These are phyloP conservation scores for Heliothis virescens DNA, from an alignment of 1,140 invertebrate genomes.

Conservation along the genomic window DNA sequence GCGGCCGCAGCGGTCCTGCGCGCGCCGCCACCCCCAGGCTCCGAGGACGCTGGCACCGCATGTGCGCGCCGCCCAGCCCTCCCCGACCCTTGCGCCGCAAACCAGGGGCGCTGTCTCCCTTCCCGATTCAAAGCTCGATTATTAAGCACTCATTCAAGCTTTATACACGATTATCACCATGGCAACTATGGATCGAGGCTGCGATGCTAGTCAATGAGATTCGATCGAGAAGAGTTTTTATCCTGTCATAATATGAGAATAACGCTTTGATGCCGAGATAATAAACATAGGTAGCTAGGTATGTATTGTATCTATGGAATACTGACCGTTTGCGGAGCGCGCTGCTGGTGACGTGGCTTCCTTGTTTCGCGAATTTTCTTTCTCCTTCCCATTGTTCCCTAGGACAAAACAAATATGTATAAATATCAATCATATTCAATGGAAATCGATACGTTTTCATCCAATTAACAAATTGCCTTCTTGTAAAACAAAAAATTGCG, in stretches of 20 bases:
- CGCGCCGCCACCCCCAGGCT: slow-evolving; percentile 63
- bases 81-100: slow-evolving; percentile 52
- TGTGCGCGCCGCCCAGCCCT: slow-evolving; percentile 58
- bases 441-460: too few relatives aligned
- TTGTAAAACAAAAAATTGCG: too few relatives aligned
- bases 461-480: too few relatives aligned
- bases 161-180: slow-evolving; percentile 49
- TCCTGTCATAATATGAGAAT: not conserved
- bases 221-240: not conserved
- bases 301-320: not conserved
- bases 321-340: slow-evolving; percentile 87
- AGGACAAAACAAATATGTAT: slow-evolving; percentile 51
- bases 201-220: slow-evolving; percentile 28
- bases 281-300: not conserved
- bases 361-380: slow-evolving; percentile 88
- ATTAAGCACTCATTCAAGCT: slow-evolving; percentile 80
- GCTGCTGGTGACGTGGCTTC: slow-evolving; percentile 90
- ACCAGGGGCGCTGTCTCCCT: slow-evolving; percentile 46
- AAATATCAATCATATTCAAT: too few relatives aligned
- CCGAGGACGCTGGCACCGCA: slow-evolving; percentile 63
- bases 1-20: slow-evolving; percentile 68
- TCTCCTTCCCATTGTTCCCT: slow-evolving; percentile 90
- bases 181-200: slow-evolving; percentile 31
- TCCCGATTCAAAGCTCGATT: slow-evolving; percentile 69
- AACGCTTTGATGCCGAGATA: not conserved